Evolutionary conservation across 2,888 invertebrate species (phyloP).

Genomic region (Drosophila paracracens): DNA sequence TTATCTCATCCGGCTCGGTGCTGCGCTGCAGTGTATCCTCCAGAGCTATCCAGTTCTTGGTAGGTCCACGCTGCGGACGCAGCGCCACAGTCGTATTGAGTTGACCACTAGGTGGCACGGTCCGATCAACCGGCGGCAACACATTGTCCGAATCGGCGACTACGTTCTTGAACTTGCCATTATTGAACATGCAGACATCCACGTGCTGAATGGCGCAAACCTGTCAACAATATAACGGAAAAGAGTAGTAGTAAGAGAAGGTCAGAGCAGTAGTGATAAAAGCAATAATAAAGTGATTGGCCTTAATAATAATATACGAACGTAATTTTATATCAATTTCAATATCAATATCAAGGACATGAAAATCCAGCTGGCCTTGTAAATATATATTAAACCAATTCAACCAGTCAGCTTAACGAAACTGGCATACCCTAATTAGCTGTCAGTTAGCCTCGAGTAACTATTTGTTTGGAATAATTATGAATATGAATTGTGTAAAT

Average conservation of each 20-base stretch:
- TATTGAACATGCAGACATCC: constrained; percentile 97
- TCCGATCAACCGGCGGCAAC: constrained; percentile 75
- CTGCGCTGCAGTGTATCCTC: constrained; percentile 92
- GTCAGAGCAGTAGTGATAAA: background rate
- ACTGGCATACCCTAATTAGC: background rate
- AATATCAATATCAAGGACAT: constrained; percentile 28
- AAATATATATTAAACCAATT: background rate
- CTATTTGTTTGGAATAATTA: background rate
- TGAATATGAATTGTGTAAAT: background rate
- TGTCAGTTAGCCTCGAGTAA: background rate
- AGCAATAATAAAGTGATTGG: constrained; percentile 4
- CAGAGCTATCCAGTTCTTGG: constrained; percentile 96
- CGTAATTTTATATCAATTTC: constrained; percentile 21
- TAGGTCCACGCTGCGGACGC: constrained; percentile 90
- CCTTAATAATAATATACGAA: constrained; percentile 1
- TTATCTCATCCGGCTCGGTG: constrained; percentile 87
- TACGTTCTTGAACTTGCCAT: constrained; percentile 97
- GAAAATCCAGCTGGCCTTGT: constrained; percentile 11
- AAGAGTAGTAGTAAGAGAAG: background rate
- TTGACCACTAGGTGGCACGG: constrained; percentile 88
- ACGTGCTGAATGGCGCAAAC: constrained; percentile 94
- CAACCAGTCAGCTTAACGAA: background rate
- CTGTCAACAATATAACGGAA: constrained; percentile 84
- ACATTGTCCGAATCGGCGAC: constrained; percentile 89
- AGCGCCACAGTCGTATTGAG: constrained; percentile 89